A percentile compares a stretch with the other conserved stretches of the same genome.
phyloP scores from a whole-genome alignment of 2,888 invertebrate species.

The Ptycholaimellus sp. region DNA sequence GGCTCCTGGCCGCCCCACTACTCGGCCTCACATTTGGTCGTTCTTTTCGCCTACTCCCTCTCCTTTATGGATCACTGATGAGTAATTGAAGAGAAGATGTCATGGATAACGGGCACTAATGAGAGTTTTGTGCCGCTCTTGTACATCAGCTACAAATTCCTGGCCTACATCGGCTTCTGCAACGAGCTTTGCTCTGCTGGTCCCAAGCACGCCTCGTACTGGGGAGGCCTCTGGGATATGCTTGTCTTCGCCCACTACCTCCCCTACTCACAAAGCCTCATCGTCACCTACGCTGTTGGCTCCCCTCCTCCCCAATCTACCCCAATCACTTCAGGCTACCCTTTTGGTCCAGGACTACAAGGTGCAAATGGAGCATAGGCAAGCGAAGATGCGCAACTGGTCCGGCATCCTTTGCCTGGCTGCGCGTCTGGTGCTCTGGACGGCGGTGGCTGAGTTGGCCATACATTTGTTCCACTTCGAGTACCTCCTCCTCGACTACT shows the following conservation, averaged over 20 bases:
- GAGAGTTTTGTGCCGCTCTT: conserved; percentile 24
- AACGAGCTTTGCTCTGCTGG: conserved; percentile 15
- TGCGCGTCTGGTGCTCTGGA: conserved; percentile 26
- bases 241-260: conserved; percentile 29
- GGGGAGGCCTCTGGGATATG: too few species aligned
- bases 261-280: too few species aligned
- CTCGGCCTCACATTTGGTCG: conserved; percentile 16
- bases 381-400: conserved; percentile 16
- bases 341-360: too few species aligned
- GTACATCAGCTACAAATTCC: conserved; percentile 25
- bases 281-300: too few species aligned
- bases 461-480: conserved; percentile 28
- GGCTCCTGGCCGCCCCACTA: conserved; percentile 18
- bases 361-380: too few species aligned
- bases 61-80: conserved; percentile 16
- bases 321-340: too few species aligned
- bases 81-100: not conserved
- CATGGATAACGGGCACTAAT: not conserved
- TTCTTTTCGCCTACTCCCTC: too few species aligned
- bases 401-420: conserved; percentile 10
- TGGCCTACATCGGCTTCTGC: conserved; percentile 26
- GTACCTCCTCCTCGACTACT: conserved; percentile 23
- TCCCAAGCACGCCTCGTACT: too few species aligned
- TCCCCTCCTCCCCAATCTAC: too few species aligned
- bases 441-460: conserved; percentile 20